A percentile compares a stretch with the other conserved stretches of the same genome.
Evolutionary conservation across 2,797 vertebrate genomes (phyloP).

Genomic region (Catamblyrhynchus diadema): DNA sequence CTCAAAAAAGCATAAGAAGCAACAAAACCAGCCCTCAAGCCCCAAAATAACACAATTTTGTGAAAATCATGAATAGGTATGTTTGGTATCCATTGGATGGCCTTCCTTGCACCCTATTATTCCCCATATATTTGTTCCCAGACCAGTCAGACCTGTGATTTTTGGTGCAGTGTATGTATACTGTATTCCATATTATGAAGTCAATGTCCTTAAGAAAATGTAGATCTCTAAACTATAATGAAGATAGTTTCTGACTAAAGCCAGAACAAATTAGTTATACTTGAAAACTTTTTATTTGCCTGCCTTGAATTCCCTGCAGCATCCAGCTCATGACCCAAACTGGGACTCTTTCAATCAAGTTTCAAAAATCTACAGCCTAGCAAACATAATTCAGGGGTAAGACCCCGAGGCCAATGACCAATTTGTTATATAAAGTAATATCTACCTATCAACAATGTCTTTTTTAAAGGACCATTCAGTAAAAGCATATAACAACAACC

Average conservation of each 20-base stretch:
- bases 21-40: background rate
- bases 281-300: slow-evolving; percentile 19
- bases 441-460: background rate
- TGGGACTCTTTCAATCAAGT: slow-evolving; percentile 14
- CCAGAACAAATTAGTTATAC: slow-evolving; percentile 42
- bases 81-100: background rate
- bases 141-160: background rate
- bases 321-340: background rate
- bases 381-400: background rate
- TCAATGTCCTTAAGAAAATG: background rate
- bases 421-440: slow-evolving; percentile 8
- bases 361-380: background rate
- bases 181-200: background rate
- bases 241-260: slow-evolving; percentile 45
- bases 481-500: background rate
- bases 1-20: background rate
- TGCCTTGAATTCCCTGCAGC: background rate
- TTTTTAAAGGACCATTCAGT: background rate
- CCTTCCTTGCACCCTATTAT: background rate
- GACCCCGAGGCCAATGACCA: background rate
- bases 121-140: background rate
- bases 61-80: background rate
- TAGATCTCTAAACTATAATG: background rate
- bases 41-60: background rate
- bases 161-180: background rate